Base-by-base conservation (phyloP, 1,140 invertebrate genomes). In the Vanessa tameamea region DNA sequence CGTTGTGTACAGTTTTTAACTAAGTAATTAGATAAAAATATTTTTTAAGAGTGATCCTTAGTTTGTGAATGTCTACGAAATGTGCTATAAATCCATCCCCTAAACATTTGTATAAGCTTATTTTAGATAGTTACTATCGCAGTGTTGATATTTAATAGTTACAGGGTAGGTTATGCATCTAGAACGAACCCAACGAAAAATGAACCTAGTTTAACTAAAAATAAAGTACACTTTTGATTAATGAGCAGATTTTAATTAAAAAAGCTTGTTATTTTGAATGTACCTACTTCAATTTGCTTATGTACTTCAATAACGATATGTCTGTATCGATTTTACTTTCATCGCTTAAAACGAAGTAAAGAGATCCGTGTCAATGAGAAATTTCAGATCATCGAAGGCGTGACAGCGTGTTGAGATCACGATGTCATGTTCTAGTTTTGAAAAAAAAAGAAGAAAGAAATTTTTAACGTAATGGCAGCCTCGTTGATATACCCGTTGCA, bases 131-230 rank as follows among this genome's bases (percentile, higher is more conserved):
- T 51, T 57, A 50, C 64, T 64, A 69, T 26, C 69, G 66, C 61
- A 78, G 79, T 69, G 80, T 81, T 82, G 72, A 81, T 63, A 76
- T 77, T 79, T 82, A 73, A 83, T 81, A 83, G 79, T 81, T 80
- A 84, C 85, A 88, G 85, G 86, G 82, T 87, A 87, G 82, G 81
- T 80, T 69, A 78, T 70, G 82, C 81, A 77, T 81, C 79, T 82
- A 83, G 75, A 82, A 78, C 78, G 78, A 87, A 76, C 85, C 85
- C 85, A 86, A 85, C 82, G 84, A 86, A 87, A 69, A 73, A 69
- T 85, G 80, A 80, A 64, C 47, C 80, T 79, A 79, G 69, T 63
- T 23, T 72, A 75, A 63, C 53, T 70, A 65, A 67, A 55, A 16
- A 48, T 70, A 50, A 26, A 65, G 61, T 69, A 47, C 26, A 73